These are phyloP conservation scores for Xiphorhynchus elegans DNA, from an alignment of 2,113 vertebrate genomes.

Conservation along the genomic window DNA sequence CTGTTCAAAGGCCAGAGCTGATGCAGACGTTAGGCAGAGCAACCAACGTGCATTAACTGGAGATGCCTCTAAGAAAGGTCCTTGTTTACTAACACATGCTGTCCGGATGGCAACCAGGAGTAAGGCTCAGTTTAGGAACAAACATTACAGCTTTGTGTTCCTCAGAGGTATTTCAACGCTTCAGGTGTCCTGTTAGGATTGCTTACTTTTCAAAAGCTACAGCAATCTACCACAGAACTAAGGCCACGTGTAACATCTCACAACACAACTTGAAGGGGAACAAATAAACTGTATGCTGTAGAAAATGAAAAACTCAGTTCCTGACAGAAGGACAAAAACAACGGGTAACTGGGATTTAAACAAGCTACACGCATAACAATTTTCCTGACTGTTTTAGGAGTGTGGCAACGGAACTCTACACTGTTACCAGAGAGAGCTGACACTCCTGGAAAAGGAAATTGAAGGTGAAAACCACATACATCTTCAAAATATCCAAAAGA, in stretches of 20 bases:
- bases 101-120: background rate
- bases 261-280: background rate
- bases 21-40: background rate
- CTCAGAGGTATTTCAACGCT: background rate
- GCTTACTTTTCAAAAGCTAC: background rate
- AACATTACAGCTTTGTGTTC: background rate
- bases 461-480: rapidly evolving
- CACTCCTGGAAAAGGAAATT: background rate
- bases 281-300: background rate
- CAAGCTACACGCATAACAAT: background rate
- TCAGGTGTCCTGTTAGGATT: background rate
- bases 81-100: background rate
- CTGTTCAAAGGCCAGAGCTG: background rate
- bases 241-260: background rate
- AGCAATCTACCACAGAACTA: background rate
- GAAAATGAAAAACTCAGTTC: background rate
- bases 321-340: background rate
- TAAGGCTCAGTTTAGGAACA: background rate
- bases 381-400: constrained; percentile 15
- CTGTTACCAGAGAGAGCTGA: constrained; percentile 42
- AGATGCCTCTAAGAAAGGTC: background rate
- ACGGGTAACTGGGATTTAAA: background rate
- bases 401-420: background rate
- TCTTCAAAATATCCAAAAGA: background rate
- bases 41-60: background rate